phyloP scores from a whole-genome alignment of 1,140 invertebrate genomes.

The Eupristina koningsbergeri region DNA sequence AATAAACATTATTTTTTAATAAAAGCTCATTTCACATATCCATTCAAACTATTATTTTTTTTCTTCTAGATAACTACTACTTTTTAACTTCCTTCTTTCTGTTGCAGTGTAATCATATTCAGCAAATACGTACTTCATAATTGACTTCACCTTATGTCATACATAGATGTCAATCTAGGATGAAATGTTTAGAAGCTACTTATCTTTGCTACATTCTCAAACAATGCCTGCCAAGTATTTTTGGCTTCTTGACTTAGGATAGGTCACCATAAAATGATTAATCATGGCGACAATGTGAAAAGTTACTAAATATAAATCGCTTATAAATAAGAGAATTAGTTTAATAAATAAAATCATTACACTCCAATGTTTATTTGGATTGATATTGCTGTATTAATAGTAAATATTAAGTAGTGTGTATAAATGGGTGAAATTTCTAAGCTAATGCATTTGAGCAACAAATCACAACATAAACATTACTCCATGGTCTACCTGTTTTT shows the following conservation, averaged over 20 bases:
- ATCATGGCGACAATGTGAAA: conserved; percentile 10
- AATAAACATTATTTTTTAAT: neutral
- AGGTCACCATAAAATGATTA: conserved; percentile 48
- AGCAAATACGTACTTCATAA: neutral
- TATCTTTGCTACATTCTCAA: conserved; percentile 31
- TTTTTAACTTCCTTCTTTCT: conserved; percentile 6
- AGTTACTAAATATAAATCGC: neutral
- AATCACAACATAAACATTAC: conserved; percentile 64
- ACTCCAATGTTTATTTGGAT: neutral
- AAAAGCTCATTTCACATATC: neutral
- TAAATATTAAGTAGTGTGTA: conserved; percentile 54
- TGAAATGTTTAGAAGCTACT: conserved; percentile 37
- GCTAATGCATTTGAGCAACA: conserved; percentile 64
- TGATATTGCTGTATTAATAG: conserved; percentile 9
- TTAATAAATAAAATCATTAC: neutral
- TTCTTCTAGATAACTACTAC: too few species aligned
- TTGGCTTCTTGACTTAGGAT: conserved; percentile 69
- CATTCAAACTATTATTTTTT: neutral
- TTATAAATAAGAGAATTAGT: conserved; percentile 8
- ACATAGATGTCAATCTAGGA: neutral
- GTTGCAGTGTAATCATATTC: conserved; percentile 9
- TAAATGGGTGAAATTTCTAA: conserved; percentile 68
- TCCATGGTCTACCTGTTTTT: conserved; percentile 67
- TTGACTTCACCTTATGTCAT: conserved; percentile 44
- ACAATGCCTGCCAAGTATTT: conserved; percentile 68